phyloP scores from a whole-genome alignment of 2,113 vertebrate genomes.

The Dicaeum eximium region DNA sequence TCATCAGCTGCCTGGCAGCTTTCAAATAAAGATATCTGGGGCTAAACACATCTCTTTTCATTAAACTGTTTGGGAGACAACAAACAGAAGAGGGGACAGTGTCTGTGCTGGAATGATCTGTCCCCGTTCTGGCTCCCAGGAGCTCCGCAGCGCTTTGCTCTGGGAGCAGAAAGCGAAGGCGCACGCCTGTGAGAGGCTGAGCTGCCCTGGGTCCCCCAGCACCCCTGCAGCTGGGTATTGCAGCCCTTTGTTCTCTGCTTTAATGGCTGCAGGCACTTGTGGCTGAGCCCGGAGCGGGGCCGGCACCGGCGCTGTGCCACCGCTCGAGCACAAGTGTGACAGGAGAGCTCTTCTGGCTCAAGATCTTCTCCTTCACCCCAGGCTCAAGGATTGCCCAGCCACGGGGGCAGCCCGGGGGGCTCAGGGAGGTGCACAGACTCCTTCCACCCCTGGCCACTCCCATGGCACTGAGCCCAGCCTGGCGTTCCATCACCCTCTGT shows the following conservation, averaged over 20 bases:
- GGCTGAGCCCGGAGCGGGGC: not conserved
- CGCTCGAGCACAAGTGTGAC: not conserved
- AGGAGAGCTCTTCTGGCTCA: constrained; percentile 44
- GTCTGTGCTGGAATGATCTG: not conserved
- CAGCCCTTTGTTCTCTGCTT: not conserved
- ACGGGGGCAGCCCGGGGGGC: not conserved
- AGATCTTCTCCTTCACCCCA: not conserved
- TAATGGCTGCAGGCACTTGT: not conserved
- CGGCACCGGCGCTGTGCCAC: rapidly evolving
- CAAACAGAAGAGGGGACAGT: not conserved
- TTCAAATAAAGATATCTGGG: not conserved
- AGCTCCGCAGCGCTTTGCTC: not conserved
- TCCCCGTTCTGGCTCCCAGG: not conserved
- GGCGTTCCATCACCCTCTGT: rapidly evolving
- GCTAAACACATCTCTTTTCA: not conserved
- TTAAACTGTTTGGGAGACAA: not conserved
- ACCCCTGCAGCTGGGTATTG: not conserved
- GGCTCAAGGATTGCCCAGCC: not conserved
- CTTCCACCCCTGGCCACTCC: not conserved
- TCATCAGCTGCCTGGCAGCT: not conserved
- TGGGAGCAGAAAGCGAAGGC: not conserved
- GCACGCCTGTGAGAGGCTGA: not conserved
- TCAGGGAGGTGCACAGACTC: not conserved
- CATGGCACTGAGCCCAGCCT: rapidly evolving
- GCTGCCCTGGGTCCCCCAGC: not conserved